Base-by-base conservation (phyloP, 2,113 vertebrate species). In the Riparia riparia region DNA sequence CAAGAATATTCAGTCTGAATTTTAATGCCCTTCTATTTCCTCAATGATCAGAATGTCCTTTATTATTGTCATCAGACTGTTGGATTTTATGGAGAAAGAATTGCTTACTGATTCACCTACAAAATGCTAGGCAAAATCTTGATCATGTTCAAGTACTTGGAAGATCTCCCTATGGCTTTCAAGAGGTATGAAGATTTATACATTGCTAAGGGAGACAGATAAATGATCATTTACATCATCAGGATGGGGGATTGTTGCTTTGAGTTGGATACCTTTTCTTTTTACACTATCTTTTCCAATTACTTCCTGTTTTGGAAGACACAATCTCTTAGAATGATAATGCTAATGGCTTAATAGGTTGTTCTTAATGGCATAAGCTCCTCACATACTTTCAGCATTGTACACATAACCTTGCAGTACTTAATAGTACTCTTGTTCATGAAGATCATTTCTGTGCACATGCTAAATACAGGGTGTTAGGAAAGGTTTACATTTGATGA, bases 1-100 rank as follows among this genome's bases (percentile, higher is more conserved):
- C 45, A 81, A 66, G 81, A 90, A 82, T 41, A 31, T 60, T 76
- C 50, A 86, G 69, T 66, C 65, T 94, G 94, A 93, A 83, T 97
- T 86, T 94, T 86, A 94, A 81, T 96, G 39, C 61, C 25, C 16
- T 89, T 74, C 17, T 82, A 56, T 63, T 90, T 81, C 68, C 34
- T 77, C 81, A 89, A 57, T 63, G 45, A 74, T 61, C 25, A 69
- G 80, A 87, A 20, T 2, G 65, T 34, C 19, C 34, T 78, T 64
- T 89, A 42, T 56, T 84, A n/a, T 51, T 63, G 32, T 19, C 32
- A 69, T 44, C 21, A 32, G 20, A 53, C 5, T n/a, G 24, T 19
- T 82, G 45, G 92, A 70, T 79, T 57, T 15, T 34, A 16, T 24
- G 17, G n/a, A 70, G 50, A 72, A 82, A 82, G 17, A 81, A 54